These are phyloP conservation scores for Mionectes macconnelli DNA, from an alignment of 2,113 vertebrate genomes.

Conservation along the genomic window DNA sequence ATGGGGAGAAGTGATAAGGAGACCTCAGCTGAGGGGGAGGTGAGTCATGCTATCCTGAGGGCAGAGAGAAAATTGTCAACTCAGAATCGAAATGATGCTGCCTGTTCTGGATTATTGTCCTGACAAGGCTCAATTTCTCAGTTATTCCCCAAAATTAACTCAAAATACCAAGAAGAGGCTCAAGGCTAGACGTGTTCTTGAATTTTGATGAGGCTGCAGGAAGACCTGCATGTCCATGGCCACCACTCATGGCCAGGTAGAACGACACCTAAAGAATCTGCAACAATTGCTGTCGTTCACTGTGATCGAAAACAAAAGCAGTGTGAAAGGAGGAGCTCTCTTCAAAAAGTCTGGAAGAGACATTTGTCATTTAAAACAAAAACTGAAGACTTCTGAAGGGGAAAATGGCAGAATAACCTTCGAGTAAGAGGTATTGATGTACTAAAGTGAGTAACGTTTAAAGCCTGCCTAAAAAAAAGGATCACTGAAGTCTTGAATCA, in stretches of 20 bases:
- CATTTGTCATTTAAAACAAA: slow-evolving; percentile 28
- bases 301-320: neutral
- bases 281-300: neutral
- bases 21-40: neutral
- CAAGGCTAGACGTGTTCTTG: neutral
- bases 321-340: neutral
- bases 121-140: neutral
- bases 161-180: neutral
- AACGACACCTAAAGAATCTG: neutral
- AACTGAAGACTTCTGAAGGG: slow-evolving; percentile 3
- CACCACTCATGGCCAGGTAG: neutral
- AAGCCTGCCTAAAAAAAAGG: neutral
- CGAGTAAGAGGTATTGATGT: slow-evolving; percentile 29
- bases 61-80: neutral
- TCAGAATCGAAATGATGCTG: neutral
- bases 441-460: slow-evolving; percentile 64
- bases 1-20: neutral
- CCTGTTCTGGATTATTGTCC: neutral
- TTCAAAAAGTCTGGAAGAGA: neutral
- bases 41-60: neutral
- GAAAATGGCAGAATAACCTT: slow-evolving; percentile 48
- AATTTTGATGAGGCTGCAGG: neutral
- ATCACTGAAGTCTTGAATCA: slow-evolving; percentile 23
- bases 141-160: neutral
- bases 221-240: neutral